These are phyloP conservation scores for Harpagoxenus sublaevis DNA, from an alignment of 2,888 invertebrate genomes.

Conservation along the genomic window DNA sequence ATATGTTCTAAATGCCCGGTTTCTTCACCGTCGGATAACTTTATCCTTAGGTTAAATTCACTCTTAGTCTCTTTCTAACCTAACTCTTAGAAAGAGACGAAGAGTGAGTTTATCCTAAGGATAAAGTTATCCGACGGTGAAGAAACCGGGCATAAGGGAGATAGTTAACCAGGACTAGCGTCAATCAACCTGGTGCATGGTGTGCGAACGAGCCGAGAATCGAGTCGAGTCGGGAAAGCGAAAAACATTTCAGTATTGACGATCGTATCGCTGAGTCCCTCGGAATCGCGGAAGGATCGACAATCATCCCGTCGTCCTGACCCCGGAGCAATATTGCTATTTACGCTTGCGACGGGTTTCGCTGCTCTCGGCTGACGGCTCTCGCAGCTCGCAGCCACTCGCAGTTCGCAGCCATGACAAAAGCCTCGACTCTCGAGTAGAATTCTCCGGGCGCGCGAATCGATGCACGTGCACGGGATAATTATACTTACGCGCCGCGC, in stretches of 20 bases:
- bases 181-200: background rate
- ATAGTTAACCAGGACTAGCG: slow-evolving; percentile 20
- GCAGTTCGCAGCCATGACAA: background rate
- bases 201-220: background rate
- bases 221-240: background rate
- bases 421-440: background rate
- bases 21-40: no score
- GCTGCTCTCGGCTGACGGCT: background rate
- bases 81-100: no score
- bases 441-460: slow-evolving; percentile 5
- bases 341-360: background rate
- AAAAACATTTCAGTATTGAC: background rate
- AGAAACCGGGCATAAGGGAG: no score
- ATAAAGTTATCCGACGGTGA: no score
- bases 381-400: background rate
- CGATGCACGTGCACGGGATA: slow-evolving; percentile 3
- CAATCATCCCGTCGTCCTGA: no score
- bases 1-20: no score
- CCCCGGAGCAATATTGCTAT: no score
- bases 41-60: no score
- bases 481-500: background rate
- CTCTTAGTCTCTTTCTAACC: no score
- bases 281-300: background rate
- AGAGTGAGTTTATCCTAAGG: no score
- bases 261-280: background rate